Conservation (phyloP, 1,140 invertebrate species). For the Radopholus similis region DNA sequence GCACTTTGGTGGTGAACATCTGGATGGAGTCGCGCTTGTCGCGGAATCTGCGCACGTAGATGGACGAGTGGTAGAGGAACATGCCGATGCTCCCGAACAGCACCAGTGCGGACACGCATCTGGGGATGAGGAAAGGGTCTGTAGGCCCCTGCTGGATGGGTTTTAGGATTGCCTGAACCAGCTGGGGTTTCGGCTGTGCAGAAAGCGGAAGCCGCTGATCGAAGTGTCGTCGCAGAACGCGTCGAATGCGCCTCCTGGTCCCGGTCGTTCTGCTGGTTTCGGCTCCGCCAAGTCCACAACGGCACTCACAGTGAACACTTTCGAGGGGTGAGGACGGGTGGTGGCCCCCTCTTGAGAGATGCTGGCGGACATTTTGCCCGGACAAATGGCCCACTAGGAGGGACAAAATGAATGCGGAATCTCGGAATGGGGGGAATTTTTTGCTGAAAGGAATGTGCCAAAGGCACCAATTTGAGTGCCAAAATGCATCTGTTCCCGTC, state of each 20-base stretch:
- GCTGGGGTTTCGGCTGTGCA: slow-evolving; percentile 33
- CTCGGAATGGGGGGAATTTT: too few relatives aligned
- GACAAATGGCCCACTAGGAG: too few relatives aligned
- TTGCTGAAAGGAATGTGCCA: too few relatives aligned
- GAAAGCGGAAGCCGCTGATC: slow-evolving; percentile 38
- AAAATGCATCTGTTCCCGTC: too few relatives aligned
- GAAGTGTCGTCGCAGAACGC: slow-evolving; percentile 38
- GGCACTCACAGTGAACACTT: too few relatives aligned
- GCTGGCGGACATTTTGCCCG: too few relatives aligned
- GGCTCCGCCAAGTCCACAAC: too few relatives aligned
- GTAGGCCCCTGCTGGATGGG: neutral
- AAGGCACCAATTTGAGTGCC: too few relatives aligned
- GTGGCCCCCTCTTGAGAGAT: too few relatives aligned
- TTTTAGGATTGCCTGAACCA: slow-evolving; percentile 31
- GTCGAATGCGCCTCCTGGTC: slow-evolving; percentile 9
- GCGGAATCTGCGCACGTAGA: slow-evolving; percentile 23
- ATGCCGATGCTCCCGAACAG: slow-evolving; percentile 28
- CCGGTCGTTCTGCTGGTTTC: too few relatives aligned
- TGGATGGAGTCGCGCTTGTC: slow-evolving; percentile 16
- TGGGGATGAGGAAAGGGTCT: slow-evolving; percentile 4
- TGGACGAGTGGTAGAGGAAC: slow-evolving; percentile 33
- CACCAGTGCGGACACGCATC: slow-evolving; percentile 29
- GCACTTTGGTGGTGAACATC: slow-evolving; percentile 24
- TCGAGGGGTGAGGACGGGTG: too few relatives aligned
- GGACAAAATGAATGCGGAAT: too few relatives aligned